Base-by-base conservation (phyloP, 1,140 invertebrate genomes). In the Lucilia sericata region DNA sequence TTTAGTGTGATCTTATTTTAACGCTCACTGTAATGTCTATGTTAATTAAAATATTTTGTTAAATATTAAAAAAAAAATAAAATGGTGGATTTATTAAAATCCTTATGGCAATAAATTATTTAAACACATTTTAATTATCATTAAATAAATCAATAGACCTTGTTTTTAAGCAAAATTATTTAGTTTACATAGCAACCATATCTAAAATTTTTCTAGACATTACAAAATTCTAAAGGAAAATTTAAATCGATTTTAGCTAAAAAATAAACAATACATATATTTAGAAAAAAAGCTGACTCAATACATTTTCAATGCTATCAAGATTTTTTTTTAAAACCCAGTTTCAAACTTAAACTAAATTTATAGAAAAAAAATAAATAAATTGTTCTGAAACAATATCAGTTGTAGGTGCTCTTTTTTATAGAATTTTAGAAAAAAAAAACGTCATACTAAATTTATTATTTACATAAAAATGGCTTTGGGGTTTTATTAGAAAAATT, bases 391-490 rank as follows among this genome's bases (percentile, higher is more conserved):
- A 12, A 55, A 55, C 13, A 55, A 55, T 13, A 13, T 55, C 51
- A 55, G 51, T 55, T 55, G 51, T 55, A 55, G 51, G 51, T 55
- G 51, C 51, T 55, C 13, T 55, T 30, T 75, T 74, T 36, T 75
- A 75, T 75, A 19, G 8, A 5, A 75, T 75, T 75, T 75, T 75
- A 30, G 17, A 42, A 42, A 42, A 42, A 42, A 42, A 42, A 7
- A 42, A 42, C 42, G 42, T 42, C 42, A 42, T 42, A 42, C 0
- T 8, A 42, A 30, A 75, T 75, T 10, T 75, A 75, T 30, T 12
- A 75, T 75, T 75, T 36, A 21, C 21, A 75, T 30, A 75, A 75
- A 75, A 75, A 75, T 30, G 12, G 74, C 34, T 75, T 75, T 19
- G 34, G 19, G 25, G 34, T 5, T 36, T 36, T 55, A 55, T 55